Conservation (phyloP, 2,797 vertebrate genomes). For the Myripristis jacobus region DNA sequence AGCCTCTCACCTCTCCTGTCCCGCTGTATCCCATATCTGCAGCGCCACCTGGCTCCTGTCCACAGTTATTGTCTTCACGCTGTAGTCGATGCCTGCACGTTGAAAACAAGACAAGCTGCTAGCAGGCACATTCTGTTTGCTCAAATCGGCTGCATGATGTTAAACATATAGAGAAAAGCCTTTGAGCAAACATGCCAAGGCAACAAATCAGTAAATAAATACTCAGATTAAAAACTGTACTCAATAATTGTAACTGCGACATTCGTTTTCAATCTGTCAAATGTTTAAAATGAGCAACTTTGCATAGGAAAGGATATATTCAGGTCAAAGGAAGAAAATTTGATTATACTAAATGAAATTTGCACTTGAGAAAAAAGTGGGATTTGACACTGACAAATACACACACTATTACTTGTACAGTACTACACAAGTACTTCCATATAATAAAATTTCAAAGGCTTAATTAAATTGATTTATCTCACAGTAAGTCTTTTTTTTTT, state of each 20-base stretch:
- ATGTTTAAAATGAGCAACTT: no score
- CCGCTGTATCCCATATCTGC: constrained; percentile 97
- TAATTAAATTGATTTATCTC: no score
- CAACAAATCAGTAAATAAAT: background rate
- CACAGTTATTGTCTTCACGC: constrained; percentile 90
- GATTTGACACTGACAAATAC: no score
- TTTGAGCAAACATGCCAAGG: background rate
- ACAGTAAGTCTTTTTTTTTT: no score
- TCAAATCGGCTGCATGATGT: constrained; percentile 3
- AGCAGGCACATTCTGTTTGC: background rate
- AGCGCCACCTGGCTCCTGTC: constrained; percentile 88
- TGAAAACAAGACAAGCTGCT: constrained; percentile 12
- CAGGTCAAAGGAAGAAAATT: no score
- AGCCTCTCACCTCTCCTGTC: constrained; percentile 89
- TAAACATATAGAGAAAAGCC: constrained; percentile 9
- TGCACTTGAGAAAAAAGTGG: no score
- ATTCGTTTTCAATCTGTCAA: no score
- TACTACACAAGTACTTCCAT: no score
- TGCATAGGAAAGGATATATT: no score
- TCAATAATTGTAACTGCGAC: background rate
- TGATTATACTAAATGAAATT: no score
- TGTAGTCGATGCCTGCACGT: constrained; percentile 92
- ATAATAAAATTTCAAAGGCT: no score
- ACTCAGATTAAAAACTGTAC: background rate
- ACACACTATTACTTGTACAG: no score